Evolutionary conservation across 2,113 vertebrate species (phyloP).

Genomic region (Oxyruncus cristatus): DNA sequence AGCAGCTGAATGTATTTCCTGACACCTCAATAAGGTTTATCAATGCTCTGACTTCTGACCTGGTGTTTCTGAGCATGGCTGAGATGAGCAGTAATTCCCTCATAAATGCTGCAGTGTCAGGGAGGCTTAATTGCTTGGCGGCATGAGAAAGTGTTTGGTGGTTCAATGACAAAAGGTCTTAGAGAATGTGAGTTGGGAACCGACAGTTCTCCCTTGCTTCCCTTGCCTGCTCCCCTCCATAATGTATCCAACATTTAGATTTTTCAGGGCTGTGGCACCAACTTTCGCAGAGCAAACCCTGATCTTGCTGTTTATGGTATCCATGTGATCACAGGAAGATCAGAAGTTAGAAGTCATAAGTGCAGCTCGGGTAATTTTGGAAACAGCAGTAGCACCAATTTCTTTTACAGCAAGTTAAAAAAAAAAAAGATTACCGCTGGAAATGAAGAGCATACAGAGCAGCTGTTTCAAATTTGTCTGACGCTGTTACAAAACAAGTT

Average conservation of each 20-base stretch:
- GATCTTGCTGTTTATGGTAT: neutral
- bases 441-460: conserved; percentile 48
- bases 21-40: conserved; percentile 18
- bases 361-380: neutral
- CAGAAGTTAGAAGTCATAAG: conserved; percentile 1
- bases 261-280: neutral
- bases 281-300: neutral
- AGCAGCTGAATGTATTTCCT: neutral
- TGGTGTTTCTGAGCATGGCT: neutral
- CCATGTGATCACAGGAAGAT: conserved; percentile 10
- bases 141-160: conserved; percentile 7
- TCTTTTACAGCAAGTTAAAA: conserved; percentile 11
- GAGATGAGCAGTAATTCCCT: conserved; percentile 27
- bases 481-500: conserved; percentile 41
- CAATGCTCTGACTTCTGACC: conserved; percentile 37
- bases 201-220: neutral
- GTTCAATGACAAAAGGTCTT: conserved; percentile 46
- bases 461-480: conserved; percentile 60
- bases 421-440: conserved; percentile 1
- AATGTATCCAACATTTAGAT: neutral
- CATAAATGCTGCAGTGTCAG: neutral
- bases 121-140: neutral
- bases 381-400: conserved; percentile 35
- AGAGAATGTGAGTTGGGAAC: neutral
- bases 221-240: neutral